Evolutionary conservation across 2,113 vertebrate genomes (phyloP).

Genomic region (Psammodynastes pulverulentus): DNA sequence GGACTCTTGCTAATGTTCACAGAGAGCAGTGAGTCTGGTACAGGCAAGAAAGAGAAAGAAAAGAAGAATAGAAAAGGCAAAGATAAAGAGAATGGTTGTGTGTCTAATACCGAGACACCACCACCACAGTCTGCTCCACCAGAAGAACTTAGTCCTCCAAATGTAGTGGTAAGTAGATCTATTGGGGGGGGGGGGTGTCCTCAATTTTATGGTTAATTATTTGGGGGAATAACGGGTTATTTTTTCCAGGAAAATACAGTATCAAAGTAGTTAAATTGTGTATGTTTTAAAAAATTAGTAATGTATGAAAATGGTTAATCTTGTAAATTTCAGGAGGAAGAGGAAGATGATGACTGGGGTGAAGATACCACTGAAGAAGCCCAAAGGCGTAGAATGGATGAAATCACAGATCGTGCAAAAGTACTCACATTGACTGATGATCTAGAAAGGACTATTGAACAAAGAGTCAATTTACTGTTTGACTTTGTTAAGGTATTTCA

Average conservation of each 20-base stretch:
- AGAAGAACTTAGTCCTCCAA: conserved; percentile 85
- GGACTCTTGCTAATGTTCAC: conserved; percentile 10
- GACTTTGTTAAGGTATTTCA: conserved; percentile 87
- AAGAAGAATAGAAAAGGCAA: conserved; percentile 96
- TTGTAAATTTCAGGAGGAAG: conserved; percentile 64
- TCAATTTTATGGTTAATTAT: not conserved
- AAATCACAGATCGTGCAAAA: conserved; percentile 96
- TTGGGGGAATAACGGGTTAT: not conserved
- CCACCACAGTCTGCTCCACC: conserved; percentile 76
- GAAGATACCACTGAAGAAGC: conserved; percentile 98
- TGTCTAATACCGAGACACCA: conserved; percentile 79
- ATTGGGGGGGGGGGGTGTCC: too few relatives aligned
- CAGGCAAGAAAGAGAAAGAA: conserved; percentile 94
- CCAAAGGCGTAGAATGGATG: conserved; percentile 92
- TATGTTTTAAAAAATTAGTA: not conserved
- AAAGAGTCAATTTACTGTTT: conserved; percentile 93
- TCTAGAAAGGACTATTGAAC: conserved; percentile 89
- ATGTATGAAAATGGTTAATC: accelerated
- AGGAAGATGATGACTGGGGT: conserved; percentile 94
- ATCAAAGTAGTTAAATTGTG: not conserved
- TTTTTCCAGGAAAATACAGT: not conserved
- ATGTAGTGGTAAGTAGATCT: conserved; percentile 80
- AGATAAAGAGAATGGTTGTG: conserved; percentile 97
- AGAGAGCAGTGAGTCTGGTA: conserved; percentile 86
- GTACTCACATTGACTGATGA: conserved; percentile 94